phyloP scores from a whole-genome alignment of 2,113 vertebrate genomes.

The Tetrao urogallus region DNA sequence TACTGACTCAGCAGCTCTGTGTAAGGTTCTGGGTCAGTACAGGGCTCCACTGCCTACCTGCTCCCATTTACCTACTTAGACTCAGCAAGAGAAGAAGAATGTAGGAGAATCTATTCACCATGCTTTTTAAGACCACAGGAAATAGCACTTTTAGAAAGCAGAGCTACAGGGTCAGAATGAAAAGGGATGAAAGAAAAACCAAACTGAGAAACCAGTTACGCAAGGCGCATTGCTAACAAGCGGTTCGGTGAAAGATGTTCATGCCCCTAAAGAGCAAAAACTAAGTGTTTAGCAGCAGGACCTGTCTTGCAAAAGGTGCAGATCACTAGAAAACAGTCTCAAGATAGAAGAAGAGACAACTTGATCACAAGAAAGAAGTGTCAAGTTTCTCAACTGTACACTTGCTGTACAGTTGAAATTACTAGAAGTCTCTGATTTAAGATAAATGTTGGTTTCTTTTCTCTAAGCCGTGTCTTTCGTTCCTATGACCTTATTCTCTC shows the following conservation, averaged over 20 bases:
- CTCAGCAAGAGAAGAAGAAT: background rate
- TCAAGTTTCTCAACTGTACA: background rate
- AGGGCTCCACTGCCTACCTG: fast-evolving
- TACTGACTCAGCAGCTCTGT: background rate
- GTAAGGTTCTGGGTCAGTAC: fast-evolving
- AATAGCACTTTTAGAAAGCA: background rate
- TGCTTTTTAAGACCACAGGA: constrained; percentile 52
- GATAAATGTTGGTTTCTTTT: background rate
- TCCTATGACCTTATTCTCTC: background rate
- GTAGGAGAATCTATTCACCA: background rate
- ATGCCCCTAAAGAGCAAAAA: background rate
- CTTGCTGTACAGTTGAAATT: background rate
- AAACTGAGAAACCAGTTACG: background rate
- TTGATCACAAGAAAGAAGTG: background rate
- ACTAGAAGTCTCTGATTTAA: background rate
- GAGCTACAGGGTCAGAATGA: background rate
- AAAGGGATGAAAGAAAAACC: background rate
- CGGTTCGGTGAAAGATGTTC: constrained; percentile 8
- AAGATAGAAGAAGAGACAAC: background rate
- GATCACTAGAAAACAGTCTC: background rate
- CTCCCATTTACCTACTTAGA: background rate
- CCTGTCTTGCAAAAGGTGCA: background rate
- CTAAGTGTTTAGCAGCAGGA: background rate
- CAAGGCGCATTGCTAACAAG: background rate
- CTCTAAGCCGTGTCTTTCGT: fast-evolving